Percentiles rank a stretch among this genome's conserved stretches.
Conservation (phyloP, 2,888 invertebrate genomes). For the Dione vanillae region DNA sequence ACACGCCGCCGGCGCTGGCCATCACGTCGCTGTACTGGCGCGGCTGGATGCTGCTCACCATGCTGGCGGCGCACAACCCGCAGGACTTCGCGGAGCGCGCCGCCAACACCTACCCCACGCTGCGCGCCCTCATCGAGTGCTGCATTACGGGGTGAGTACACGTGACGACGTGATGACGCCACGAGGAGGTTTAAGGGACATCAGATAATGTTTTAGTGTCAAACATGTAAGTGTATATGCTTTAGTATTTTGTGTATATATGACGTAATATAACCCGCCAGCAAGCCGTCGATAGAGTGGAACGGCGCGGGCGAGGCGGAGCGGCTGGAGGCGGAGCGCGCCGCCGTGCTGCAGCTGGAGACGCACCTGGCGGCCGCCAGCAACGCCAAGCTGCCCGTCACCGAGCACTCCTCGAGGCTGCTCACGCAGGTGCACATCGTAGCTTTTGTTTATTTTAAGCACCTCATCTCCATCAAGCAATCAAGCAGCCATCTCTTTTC, state of each 20-base stretch:
- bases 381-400: conserved; percentile 94
- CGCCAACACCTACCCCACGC: conserved; percentile 95
- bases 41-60: conserved; percentile 91
- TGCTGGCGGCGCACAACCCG: conserved; percentile 97
- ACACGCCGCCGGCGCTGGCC: conserved; percentile 93
- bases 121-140: conserved; percentile 96
- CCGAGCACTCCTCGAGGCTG: conserved; percentile 93
- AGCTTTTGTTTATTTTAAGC: too few relatives aligned
- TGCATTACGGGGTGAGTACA: conserved; percentile 94
- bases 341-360: conserved; percentile 89
- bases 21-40: conserved; percentile 98
- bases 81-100: conserved; percentile 92
- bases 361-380: conserved; percentile 95
- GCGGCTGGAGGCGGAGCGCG: conserved; percentile 69
- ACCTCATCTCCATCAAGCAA: too few relatives aligned
- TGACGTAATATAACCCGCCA: too few relatives aligned
- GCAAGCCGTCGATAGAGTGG: conserved; percentile 78
- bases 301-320: conserved; percentile 56
- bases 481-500: too few relatives aligned
- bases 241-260: too few relatives aligned
- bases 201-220: too few relatives aligned
- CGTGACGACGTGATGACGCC: too few relatives aligned
- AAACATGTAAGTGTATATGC: too few relatives aligned
- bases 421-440: conserved; percentile 86
- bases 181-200: too few relatives aligned